Base-by-base conservation (phyloP, 2,113 vertebrate genomes). In the Conger conger region DNA sequence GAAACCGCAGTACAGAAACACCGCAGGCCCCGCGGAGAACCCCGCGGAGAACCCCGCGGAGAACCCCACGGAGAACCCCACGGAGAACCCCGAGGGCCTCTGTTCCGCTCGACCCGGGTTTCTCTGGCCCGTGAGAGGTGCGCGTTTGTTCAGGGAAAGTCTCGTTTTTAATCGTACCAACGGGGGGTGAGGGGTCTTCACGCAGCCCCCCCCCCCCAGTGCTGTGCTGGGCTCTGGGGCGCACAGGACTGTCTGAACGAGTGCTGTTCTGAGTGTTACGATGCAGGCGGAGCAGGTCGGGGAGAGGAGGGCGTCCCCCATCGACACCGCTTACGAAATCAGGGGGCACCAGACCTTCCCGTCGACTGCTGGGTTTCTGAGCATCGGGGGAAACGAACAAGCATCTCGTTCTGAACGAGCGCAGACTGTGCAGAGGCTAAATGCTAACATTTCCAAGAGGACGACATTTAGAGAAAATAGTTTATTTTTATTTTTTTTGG, bases 381-480 rank as follows among this genome's bases (percentile, higher is more conserved):
- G 68, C 27, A 33, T 63, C 57, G 15, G 68, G 15, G 13, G 27
- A 73, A 33, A 73, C 1, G 68, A 73, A 30, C 9, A 33, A 73
- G n/a, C 68, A 73, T 73, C 13, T 73, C 68, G 15, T 73, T 73
- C 68, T 73, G n/a, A 73, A 33, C 68, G 33, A n/a, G 68, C 68
- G n/a, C 27, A 73, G n/a, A 73, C 68, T 33, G 94, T 92, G 94
- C 94, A 50, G 93, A 95, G 91, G 93, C 94, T 95, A 94, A 94
- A 91, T 94, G 94, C 92, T 94, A 93, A 91, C 93, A 92, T 95
- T 93, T 94, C 68, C 23, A 73, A 73, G 91, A 94, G 95, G 94
- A 57, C 95, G 93, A 95, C 94, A 93, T 95, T 91, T 95, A 93
- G 96, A 94, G 94, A 96, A 80, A 79, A 60, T 95, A 96, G 96